Evolutionary conservation across 2,113 vertebrate genomes (phyloP), one percentile per base, ranked within the genome.

Genomic region (Monopterus albus): DNA sequence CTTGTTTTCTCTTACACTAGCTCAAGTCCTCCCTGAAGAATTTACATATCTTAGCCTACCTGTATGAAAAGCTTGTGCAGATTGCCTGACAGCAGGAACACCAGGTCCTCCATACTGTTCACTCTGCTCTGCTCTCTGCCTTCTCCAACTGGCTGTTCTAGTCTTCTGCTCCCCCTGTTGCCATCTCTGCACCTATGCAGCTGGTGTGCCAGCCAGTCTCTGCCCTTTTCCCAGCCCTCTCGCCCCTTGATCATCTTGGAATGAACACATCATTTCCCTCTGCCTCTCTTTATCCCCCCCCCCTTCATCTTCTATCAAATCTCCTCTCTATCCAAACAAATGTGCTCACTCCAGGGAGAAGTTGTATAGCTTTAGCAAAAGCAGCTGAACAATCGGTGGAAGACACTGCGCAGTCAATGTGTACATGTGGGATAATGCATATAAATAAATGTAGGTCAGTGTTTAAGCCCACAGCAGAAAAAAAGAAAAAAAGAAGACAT

Each of bases 141-240:
- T 75, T 63, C 71, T 69, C 81, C 79, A 83, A 78, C 83, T 89
- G 86, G 77, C 81, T 76, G 49, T 63, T 80, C 62, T 14, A 60
- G 72, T 74, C 50, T 78, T 63, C 68, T 75, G 65, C 70, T 74
- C 51, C 65, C 59, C 63, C 81, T 20, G 38, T 56, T 72, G 56
- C 72, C 1, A 5, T 76, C 46, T 60, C 57, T 9, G 57, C 62
- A 45, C 47, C 65, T 43, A 46, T 73, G 63, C 86, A 83, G 84
- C 82, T 84, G 75, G 68, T 81, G 61, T 61, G 46, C 56, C 72
- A 46, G 52, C 42, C 63, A 40, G 42, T 63, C 29, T 70, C 55
- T 78, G 26, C 67, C 72, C 56, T 66, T 51, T 53, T 40, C 56
- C 39, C 36, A 60, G 23, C 38, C 55, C 49, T 17, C 46, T 72